Evolutionary conservation across 2,888 invertebrate genomes (phyloP), one percentile per base, ranked within the genome.

Genomic region (Embidobia sp.): DNA sequence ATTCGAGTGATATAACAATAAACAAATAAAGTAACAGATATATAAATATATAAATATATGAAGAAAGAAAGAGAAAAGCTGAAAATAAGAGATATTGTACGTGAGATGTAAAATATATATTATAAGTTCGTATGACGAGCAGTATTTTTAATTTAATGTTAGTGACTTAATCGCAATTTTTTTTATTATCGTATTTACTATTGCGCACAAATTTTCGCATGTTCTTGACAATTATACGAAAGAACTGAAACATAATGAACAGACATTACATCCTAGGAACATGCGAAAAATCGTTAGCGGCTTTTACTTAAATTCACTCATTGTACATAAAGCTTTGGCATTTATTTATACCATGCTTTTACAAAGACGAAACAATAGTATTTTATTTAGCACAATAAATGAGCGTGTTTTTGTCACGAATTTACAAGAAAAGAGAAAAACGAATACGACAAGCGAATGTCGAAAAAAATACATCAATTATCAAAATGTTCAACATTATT

Each of bases 331-430:
- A 81, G 86, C 87, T 88, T 87, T 83, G 83, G 87, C 88, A 88
- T 88, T 88, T 89, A 89, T 89, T 89, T 88, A 89, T 88, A 87
- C 82, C 82, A 81, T 87, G 85, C 85, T 87, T 87, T 84, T 83
- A 85, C 83, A 83, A 84, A 80, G 81, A 83, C 76, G 76, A 79
- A 84, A 81, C 79, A 76, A 84, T 87, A 87, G 86, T 87, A 88
- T 87, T 88, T 87, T 87, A 88, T 87, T 85, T 84, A 86, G 85
- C 82, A 79, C 78, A 79, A 70, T 79, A 82, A 75, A 76, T 78
- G 78, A 83, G 79, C 57, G 76, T 61, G 69, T 75, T 64, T 53
- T 70, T 78, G 37, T 57, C 33, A 46, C 61, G 66, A 61, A 76
- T 76, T 75, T 42, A 35, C 35, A 26, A 35, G 6, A 22, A 27